Evolutionary conservation across 2,113 vertebrate genomes (phyloP).

Genomic region (Labrus mixtus): DNA sequence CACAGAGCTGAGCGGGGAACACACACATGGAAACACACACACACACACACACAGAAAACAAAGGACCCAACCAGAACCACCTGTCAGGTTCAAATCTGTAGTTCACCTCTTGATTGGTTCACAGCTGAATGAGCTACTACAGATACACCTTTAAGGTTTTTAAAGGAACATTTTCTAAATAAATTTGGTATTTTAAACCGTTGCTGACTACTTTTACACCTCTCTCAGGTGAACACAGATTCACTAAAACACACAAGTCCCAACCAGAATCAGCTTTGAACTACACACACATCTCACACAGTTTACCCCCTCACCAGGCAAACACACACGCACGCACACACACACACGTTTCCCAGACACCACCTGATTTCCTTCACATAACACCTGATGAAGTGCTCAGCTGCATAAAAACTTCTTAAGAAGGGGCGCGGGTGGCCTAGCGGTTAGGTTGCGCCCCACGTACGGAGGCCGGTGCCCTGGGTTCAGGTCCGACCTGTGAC

Average conservation of each 20-base stretch:
- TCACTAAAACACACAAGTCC: background rate
- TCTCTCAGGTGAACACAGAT: background rate
- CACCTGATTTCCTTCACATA: background rate
- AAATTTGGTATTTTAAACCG: too few relatives aligned
- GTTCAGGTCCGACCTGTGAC: too few relatives aligned
- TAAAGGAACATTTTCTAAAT: too few relatives aligned
- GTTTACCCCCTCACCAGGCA: background rate
- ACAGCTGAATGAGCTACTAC: too few relatives aligned
- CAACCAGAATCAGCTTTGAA: background rate
- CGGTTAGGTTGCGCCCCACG: too few relatives aligned
- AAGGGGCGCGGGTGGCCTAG: background rate
- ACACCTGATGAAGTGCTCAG: background rate
- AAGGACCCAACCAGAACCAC: background rate
- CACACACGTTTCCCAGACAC: slow-evolving; percentile 6
- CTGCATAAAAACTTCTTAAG: background rate
- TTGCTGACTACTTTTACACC: too few relatives aligned
- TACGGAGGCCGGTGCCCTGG: too few relatives aligned
- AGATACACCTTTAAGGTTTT: too few relatives aligned
- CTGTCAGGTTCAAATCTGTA: background rate
- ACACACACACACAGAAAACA: background rate
- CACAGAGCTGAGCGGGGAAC: slow-evolving; percentile 26
- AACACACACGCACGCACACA: background rate
- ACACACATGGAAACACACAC: background rate
- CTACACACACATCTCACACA: background rate
- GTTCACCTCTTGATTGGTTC: too few relatives aligned